Evolutionary conservation across 2,888 invertebrate species (phyloP).

Genomic region (Panzeria rudis): DNA sequence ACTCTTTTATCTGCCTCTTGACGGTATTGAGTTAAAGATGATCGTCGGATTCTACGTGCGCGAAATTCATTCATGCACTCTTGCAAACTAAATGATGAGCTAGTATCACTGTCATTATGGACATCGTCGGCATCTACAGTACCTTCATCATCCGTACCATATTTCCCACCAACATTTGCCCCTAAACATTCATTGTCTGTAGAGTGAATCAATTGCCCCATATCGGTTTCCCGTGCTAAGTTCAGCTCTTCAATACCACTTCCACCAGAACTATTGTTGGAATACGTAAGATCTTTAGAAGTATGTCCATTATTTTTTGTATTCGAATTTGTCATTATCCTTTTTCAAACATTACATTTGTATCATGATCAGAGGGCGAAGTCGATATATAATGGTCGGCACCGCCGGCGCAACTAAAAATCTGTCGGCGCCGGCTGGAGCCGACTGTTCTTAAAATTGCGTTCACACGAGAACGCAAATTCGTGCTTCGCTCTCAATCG

Average conservation of each 20-base stretch:
- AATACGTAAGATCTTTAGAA: not conserved
- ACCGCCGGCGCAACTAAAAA: too few relatives aligned
- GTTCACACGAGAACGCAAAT: too few relatives aligned
- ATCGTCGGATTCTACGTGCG: constrained; percentile 78
- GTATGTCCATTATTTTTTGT: not conserved
- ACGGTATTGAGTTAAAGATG: constrained; percentile 76
- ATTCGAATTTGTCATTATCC: not conserved
- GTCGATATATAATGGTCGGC: too few relatives aligned
- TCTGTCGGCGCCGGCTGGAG: too few relatives aligned
- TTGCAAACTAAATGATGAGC: constrained; percentile 80
- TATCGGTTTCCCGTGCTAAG: not conserved
- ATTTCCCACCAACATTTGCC: not conserved
- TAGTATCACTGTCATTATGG: constrained; percentile 76
- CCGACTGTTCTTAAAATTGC: too few relatives aligned
- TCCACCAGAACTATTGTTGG: not conserved
- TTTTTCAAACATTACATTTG: too few relatives aligned
- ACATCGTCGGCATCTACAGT: constrained; percentile 74
- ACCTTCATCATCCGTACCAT: not conserved
- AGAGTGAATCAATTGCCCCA: not conserved
- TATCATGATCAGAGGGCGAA: too few relatives aligned
- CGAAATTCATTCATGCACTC: constrained; percentile 82
- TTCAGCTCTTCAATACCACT: not conserved
- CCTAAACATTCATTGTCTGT: not conserved
- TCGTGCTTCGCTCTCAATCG: too few relatives aligned
- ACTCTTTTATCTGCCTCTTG: constrained; percentile 60